Percentiles rank a stretch among this genome's conserved stretches.
Conservation (phyloP, 2,113 vertebrate species). For the Notiomystis cincta region DNA sequence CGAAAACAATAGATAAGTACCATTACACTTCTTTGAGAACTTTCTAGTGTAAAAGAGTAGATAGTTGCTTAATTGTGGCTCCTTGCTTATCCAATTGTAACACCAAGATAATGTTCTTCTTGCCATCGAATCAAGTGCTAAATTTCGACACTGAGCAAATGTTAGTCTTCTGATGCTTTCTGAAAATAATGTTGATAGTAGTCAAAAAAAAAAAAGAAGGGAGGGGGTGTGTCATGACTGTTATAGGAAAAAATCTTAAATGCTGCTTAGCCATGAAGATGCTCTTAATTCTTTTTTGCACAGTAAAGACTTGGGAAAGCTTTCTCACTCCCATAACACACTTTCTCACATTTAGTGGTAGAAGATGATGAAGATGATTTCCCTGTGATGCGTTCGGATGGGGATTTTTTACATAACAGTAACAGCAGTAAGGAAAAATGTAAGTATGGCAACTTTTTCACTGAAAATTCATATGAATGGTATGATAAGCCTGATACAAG, state of each 20-base stretch:
- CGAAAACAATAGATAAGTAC: not conserved
- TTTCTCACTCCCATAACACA: not conserved
- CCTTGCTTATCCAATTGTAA: not conserved
- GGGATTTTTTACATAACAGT: conserved; percentile 85
- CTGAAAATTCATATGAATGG: not conserved
- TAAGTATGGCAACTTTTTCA: conserved; percentile 65
- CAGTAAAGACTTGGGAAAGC: not conserved
- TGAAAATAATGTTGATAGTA: not conserved
- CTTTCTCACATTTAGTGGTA: conserved; percentile 77
- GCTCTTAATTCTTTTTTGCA: not conserved
- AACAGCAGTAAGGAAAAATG: conserved; percentile 89
- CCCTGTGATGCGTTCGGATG: conserved; percentile 79
- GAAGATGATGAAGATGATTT: conserved; percentile 93
- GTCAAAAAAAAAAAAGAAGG: not conserved
- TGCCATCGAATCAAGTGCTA: not conserved
- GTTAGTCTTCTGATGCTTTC: not conserved
- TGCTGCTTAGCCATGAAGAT: not conserved
- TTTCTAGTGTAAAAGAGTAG: not conserved
- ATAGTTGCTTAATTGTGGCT: not conserved
- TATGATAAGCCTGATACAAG: not conserved
- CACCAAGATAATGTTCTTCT: not conserved
- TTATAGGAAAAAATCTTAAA: not conserved
- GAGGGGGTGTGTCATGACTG: not conserved
- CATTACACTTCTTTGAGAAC: not conserved
- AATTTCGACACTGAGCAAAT: not conserved